phyloP scores from a whole-genome alignment of 2,888 invertebrate species.

The Drosophila atroscutellata region DNA sequence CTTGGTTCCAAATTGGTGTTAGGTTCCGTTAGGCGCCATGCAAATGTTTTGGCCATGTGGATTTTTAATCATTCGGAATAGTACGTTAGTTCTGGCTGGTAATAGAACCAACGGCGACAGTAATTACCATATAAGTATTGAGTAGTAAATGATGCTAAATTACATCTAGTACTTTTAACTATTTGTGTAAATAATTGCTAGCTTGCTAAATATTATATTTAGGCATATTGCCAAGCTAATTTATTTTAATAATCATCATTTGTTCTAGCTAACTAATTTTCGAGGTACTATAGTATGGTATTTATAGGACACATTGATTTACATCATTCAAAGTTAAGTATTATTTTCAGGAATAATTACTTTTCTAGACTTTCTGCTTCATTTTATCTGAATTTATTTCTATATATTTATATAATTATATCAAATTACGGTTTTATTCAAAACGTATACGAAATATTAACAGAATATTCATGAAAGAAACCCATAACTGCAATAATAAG shows the following conservation, averaged over 20 bases:
- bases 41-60: slow-evolving; percentile 61
- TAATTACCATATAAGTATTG: slow-evolving; percentile 18
- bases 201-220: neutral
- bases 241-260: neutral
- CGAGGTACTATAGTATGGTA: neutral
- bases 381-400: neutral
- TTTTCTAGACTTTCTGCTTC: neutral
- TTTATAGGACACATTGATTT: neutral
- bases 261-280: neutral
- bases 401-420: neutral
- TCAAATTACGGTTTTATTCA: neutral
- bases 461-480: neutral
- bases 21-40: slow-evolving; percentile 66
- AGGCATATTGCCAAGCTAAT: neutral
- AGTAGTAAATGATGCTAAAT: neutral
- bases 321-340: neutral
- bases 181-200: neutral
- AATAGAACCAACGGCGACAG: slow-evolving; percentile 15
- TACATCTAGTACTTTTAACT: neutral
- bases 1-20: slow-evolving; percentile 73
- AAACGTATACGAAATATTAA: neutral
- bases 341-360: neutral
- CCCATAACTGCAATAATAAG: neutral
- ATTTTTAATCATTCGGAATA: slow-evolving; percentile 59
- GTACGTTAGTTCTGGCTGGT: slow-evolving; percentile 18